phyloP scores from a whole-genome alignment of 1,140 invertebrate species.

The Heliconius congener region DNA sequence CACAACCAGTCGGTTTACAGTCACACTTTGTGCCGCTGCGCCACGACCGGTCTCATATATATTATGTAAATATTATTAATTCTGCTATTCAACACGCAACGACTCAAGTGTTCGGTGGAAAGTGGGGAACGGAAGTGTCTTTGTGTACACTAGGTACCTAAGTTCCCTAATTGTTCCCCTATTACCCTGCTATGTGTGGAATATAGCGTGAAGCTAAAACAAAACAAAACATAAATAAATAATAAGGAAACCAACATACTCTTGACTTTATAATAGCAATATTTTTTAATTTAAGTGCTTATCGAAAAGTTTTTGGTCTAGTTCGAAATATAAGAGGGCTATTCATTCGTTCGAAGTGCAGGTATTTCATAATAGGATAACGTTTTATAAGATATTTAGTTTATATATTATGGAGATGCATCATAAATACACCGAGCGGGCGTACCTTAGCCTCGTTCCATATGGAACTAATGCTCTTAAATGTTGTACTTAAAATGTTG shows the following conservation, averaged over 20 bases:
- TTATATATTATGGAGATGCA: background rate
- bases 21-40: no score
- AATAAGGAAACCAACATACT: background rate
- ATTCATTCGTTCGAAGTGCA: background rate
- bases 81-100: no score
- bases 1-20: no score
- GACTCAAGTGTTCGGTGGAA: no score
- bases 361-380: background rate
- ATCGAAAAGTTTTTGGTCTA: background rate
- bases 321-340: background rate
- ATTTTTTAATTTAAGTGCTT: background rate
- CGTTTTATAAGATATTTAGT: background rate
- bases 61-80: background rate
- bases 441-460: background rate
- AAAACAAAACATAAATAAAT: background rate
- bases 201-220: no score
- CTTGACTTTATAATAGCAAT: no score
- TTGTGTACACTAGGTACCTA: no score
- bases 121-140: no score
- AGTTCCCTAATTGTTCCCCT: no score
- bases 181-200: no score
- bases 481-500: conserved; percentile 1
- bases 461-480: conserved; percentile 4
- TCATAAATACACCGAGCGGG: background rate
- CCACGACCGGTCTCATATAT: no score